phyloP scores from a whole-genome alignment of 2,113 vertebrate genomes.

The Sphaerodactylus townsendi region DNA sequence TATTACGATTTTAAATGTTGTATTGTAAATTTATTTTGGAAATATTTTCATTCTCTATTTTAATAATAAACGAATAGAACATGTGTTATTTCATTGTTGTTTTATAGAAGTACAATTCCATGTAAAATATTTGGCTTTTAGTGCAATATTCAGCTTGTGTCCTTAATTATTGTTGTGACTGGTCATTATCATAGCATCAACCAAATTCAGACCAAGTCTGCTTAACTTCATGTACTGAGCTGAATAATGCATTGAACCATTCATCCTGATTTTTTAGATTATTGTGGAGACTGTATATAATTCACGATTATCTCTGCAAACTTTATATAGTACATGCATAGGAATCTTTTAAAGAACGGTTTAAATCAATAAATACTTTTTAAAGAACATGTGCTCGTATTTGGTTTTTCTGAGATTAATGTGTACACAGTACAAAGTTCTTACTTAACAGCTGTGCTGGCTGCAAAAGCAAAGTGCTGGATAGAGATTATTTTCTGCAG shows the following conservation, averaged over 20 bases:
- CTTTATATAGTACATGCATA: not conserved
- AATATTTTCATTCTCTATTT: not conserved
- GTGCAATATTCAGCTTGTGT: not conserved
- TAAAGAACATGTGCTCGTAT: not conserved
- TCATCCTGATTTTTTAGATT: not conserved
- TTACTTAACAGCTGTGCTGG: not conserved
- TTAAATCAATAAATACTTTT: not conserved
- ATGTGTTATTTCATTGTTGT: not conserved
- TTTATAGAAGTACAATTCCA: not conserved
- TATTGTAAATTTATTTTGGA: not conserved
- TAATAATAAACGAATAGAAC: not conserved
- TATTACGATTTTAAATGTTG: not conserved
- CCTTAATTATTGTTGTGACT: not conserved
- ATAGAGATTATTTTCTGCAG: not conserved
- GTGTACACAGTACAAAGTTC: not conserved
- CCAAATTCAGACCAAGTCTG: not conserved
- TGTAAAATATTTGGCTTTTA: not conserved
- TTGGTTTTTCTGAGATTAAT: not conserved
- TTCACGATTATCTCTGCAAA: not conserved
- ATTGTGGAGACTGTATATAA: not conserved
- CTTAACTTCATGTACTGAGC: not conserved
- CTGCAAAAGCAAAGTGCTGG: not conserved
- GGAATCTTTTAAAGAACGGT: not conserved
- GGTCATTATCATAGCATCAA: not conserved
- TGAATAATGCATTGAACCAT: not conserved